Percentiles rank a stretch among this genome's conserved stretches.
phyloP scores from a whole-genome alignment of 2,113 vertebrate species.

The Egretta garzetta region DNA sequence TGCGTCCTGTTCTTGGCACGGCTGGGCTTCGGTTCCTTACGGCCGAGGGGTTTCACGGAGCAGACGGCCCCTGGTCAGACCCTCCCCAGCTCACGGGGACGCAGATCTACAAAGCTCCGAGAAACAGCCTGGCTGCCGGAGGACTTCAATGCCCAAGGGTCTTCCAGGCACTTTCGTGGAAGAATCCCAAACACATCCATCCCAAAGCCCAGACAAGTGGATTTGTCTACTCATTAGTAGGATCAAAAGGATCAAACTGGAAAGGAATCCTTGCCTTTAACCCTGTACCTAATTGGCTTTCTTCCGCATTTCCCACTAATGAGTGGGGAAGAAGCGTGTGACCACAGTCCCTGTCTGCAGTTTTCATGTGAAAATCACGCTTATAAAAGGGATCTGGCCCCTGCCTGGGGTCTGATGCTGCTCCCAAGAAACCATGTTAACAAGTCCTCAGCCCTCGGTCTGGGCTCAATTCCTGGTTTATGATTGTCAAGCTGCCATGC shows the following conservation, averaged over 20 bases:
- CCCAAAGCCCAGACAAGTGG: fast-evolving
- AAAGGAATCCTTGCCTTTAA: background rate
- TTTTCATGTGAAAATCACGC: background rate
- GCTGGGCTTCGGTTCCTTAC: background rate
- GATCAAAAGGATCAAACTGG: background rate
- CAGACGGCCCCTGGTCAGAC: no score
- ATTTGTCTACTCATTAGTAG: fast-evolving
- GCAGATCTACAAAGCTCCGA: background rate
- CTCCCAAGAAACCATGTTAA: background rate
- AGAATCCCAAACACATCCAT: background rate
- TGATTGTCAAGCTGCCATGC: background rate
- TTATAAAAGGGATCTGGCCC: background rate
- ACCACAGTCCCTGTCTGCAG: background rate
- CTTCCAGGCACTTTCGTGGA: background rate
- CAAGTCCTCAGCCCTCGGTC: background rate
- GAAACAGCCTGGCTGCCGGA: background rate
- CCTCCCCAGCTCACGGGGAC: no score
- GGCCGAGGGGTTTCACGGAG: background rate
- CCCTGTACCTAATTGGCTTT: background rate
- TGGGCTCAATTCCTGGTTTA: background rate
- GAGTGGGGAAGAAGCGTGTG: background rate
- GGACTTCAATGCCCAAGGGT: fast-evolving
- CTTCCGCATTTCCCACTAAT: background rate
- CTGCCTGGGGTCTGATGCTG: background rate
- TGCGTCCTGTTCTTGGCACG: fast-evolving